Conservation (phyloP, 2,888 invertebrate genomes). For the Tridacna crocea region DNA sequence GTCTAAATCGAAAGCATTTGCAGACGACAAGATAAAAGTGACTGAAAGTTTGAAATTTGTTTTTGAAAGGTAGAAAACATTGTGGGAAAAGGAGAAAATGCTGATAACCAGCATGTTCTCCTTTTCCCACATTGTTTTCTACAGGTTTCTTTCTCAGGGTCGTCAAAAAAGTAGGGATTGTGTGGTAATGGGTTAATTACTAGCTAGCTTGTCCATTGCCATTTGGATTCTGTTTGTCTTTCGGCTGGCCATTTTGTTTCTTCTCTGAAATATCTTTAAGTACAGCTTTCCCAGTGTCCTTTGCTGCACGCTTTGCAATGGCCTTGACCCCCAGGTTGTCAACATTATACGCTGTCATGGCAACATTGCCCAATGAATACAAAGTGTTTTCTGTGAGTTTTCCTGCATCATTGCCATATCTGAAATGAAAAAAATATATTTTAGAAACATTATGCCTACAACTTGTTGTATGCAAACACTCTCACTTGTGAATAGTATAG, state of each 20-base stretch:
- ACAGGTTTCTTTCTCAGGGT: too few species aligned
- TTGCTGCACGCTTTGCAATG: constrained; percentile 81
- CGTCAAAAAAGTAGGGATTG: too few species aligned
- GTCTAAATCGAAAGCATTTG: too few species aligned
- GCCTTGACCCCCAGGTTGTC: constrained; percentile 89
- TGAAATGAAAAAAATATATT: constrained; percentile 73
- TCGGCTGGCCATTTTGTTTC: constrained; percentile 36
- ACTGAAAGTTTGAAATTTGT: too few species aligned
- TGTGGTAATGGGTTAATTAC: not conserved
- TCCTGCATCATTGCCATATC: constrained; percentile 89
- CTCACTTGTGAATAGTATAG: too few species aligned
- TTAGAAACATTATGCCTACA: too few species aligned
- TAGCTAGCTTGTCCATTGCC: not conserved
- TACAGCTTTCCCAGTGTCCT: constrained; percentile 81
- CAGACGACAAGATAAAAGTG: too few species aligned
- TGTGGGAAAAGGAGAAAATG: too few species aligned
- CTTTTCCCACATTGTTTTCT: too few species aligned
- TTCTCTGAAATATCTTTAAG: constrained; percentile 66
- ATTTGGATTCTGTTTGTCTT: constrained; percentile 6
- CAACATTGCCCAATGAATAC: constrained; percentile 89
- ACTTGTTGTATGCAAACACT: too few species aligned
- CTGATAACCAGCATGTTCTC: too few species aligned
- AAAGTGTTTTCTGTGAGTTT: constrained; percentile 88
- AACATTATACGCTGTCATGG: constrained; percentile 88
- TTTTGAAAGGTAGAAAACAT: too few species aligned